A percentile compares a stretch with the other conserved stretches of the same genome.
Evolutionary conservation across 2,113 vertebrate genomes (phyloP).

Genomic region (Prochilodus magdalenae): DNA sequence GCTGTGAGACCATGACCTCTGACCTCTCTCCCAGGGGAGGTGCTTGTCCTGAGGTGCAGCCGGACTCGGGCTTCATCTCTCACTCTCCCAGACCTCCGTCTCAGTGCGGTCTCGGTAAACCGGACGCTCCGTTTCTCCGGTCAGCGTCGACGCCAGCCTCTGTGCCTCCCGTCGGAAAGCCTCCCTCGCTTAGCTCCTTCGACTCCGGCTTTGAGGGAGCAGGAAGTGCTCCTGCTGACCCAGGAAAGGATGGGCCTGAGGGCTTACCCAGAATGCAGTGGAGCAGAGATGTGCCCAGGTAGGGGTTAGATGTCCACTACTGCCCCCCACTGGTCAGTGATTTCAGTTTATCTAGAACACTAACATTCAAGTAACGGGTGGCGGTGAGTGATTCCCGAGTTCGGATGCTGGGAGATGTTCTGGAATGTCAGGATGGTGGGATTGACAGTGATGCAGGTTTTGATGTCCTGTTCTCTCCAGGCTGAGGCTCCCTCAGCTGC

Average conservation of each 20-base stretch:
- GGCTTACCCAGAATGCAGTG: constrained; percentile 4
- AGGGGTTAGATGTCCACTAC: not conserved
- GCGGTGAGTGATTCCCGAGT: too few relatives aligned
- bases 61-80: not conserved
- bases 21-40: not conserved
- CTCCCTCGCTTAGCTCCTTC: constrained; percentile 68
- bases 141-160: not conserved
- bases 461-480: not conserved
- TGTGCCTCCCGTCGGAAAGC: constrained; percentile 44
- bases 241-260: constrained; percentile 44
- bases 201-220: constrained; percentile 76
- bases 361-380: too few relatives aligned
- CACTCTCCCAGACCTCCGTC: not conserved
- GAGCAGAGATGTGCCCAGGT: constrained; percentile 35
- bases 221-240: constrained; percentile 59
- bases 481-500: not conserved
- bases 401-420: too few relatives aligned
- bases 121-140: not conserved
- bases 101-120: not conserved
- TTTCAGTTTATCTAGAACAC: too few relatives aligned
- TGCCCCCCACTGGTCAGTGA: too few relatives aligned
- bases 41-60: not conserved
- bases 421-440: too few relatives aligned
- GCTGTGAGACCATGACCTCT: not conserved
- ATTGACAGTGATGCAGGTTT: not conserved